Conservation (phyloP, 2,797 vertebrate genomes). For the Micrastur ruficollis region DNA sequence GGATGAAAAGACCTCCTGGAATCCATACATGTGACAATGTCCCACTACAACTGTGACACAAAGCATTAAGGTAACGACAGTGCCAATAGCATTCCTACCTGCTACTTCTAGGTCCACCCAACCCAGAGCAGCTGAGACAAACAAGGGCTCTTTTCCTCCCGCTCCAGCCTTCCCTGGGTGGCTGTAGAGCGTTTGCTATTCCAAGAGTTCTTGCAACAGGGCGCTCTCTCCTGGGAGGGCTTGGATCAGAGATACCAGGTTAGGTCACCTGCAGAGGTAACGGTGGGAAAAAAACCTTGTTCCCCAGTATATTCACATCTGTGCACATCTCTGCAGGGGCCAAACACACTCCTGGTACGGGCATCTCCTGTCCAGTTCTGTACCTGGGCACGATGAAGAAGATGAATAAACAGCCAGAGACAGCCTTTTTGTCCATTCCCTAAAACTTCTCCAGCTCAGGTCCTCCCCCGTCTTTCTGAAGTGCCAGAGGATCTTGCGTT, state of each 20-base stretch:
- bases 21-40: not conserved
- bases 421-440: not conserved
- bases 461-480: not conserved
- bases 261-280: not conserved
- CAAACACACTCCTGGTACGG: not conserved
- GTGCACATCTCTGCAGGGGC: not conserved
- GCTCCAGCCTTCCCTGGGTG: not conserved
- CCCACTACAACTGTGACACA: not conserved
- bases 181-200: not conserved
- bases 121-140: not conserved
- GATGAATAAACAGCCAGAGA: not conserved
- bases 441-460: not conserved
- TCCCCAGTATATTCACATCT: not conserved
- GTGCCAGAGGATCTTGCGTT: not conserved
- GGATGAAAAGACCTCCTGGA: not conserved
- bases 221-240: not conserved
- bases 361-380: not conserved
- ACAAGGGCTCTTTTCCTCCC: not conserved
- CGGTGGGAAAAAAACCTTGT: not conserved
- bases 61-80: not conserved
- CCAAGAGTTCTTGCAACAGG: not conserved
- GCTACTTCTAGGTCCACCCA: not conserved
- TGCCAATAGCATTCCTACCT: not conserved
- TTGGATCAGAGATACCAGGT: not conserved
- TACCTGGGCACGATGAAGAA: not conserved